Percentiles rank a stretch among this genome's conserved stretches.
Conservation (phyloP, 2,888 invertebrate genomes). For the Acrocyrtus sp. region DNA sequence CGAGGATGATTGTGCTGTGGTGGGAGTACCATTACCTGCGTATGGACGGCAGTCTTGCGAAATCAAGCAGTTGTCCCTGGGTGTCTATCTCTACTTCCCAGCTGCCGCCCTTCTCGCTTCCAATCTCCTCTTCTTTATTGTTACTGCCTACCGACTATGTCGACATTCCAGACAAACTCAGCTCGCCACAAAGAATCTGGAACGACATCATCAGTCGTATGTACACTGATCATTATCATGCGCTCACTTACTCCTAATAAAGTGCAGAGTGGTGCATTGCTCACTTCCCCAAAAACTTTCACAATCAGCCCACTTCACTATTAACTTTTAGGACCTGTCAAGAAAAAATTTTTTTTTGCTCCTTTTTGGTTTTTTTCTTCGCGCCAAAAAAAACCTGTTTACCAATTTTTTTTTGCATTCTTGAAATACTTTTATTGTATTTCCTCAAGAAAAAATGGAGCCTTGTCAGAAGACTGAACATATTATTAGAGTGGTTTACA, state of each 20-base stretch:
- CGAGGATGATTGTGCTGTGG: slow-evolving; percentile 48
- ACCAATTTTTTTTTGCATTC: no score
- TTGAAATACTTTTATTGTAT: no score
- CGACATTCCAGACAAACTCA: slow-evolving; percentile 32
- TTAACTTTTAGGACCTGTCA: no score
- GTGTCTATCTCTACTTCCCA: slow-evolving; percentile 60
- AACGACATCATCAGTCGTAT: slow-evolving; percentile 56
- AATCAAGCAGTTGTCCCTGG: slow-evolving; percentile 48
- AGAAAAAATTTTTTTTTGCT: background rate
- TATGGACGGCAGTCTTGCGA: slow-evolving; percentile 59
- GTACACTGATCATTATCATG: slow-evolving; percentile 1
- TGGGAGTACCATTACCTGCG: slow-evolving; percentile 50
- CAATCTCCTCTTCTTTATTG: slow-evolving; percentile 56
- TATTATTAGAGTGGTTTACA: no score
- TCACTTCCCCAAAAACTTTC: no score
- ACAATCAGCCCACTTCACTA: no score
- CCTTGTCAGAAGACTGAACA: no score
- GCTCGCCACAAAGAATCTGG: slow-evolving; percentile 43
- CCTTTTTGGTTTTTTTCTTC: background rate
- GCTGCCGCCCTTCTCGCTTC: slow-evolving; percentile 52
- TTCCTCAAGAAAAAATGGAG: no score
- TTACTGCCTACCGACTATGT: slow-evolving; percentile 53
- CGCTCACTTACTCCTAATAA: background rate
- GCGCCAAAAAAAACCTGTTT: no score
- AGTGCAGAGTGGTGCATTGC: background rate